Evolutionary conservation across 2,888 invertebrate genomes (phyloP), one percentile per base, ranked within the genome.

Genomic region (Hetaerina titia): DNA sequence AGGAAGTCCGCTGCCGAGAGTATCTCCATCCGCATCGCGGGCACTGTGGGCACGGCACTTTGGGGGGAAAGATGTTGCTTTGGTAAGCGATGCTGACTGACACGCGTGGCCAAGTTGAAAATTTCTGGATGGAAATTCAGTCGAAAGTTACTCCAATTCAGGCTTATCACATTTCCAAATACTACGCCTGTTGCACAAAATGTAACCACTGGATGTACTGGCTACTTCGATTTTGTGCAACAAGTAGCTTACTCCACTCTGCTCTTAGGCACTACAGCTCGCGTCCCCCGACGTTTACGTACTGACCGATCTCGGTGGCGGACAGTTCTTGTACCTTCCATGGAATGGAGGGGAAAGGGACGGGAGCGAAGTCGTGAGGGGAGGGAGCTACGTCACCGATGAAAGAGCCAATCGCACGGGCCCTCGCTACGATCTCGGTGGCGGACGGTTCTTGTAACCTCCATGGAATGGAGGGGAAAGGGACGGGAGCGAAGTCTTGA

Each of bases 1-100:
- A 97, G 96, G 96, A 97, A 97, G 96, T 97, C 97, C 95, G 97
- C 97, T 95, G 97, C 97, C 95, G 97, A 97, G 95, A 97, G 96
- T 94, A 97, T 97, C 96, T 97, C 97, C 95, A 97, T 96, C 96
- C 97, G 97, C 97, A 97, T 97, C 60, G 95, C 89, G 64, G 74
- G 63, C 90, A 96, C 96, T 0, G 96, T 25, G 64, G 63, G 31
- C 60, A 69, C 57, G 64, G 64, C 95, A 95, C 95, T 95, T 95
- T 87, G 69, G 69, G 92, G 64, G 69, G 11, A 45, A 92, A 92
- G 56, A 19, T 31, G 45, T 56, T 64, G 56, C 22, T 56, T 31
- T 45, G 56, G 15, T 69, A 45, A 64, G 64, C 64, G 31, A 92
- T 31, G 92, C 92, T 69, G 56, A 56, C 64, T 74, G 22, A 92